Evolutionary conservation across 2,113 vertebrate species (phyloP), one percentile per base, ranked within the genome.

Genomic region (Regulus satrapa): DNA sequence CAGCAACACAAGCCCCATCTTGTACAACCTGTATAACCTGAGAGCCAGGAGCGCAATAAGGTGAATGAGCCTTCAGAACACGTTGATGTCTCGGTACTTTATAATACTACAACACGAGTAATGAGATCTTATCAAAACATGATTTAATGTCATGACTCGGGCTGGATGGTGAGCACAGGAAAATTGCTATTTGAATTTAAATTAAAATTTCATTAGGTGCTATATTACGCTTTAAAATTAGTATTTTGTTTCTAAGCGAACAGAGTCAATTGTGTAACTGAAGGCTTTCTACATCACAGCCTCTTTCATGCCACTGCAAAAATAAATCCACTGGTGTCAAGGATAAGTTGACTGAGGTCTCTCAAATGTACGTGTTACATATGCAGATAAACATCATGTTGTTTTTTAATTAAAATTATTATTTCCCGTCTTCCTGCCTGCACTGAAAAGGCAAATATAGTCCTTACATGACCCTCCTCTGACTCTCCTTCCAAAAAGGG

Each of bases 1-100:
- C 85, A 66, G 95, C 92, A 75, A 58, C 13, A 6, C 96, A 79
- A 83, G 95, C 74, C 92, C 32, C 46, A 9, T 64, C 95, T 79
- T 83, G 96, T 20, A 63, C 61, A 67, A 63, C 73, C 73, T 29
- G 55, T 5, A 40, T 67, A 85, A 21, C 28, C 52, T 23, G 66
- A 83, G 66, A 88, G 69, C 66, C 95, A 41, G 61, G 21, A 41
- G 36, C 82, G 88, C 56, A 45, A 0, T 0, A 13, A 54, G 40
- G 32, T 40, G 78, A 61, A 75, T 8, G n/a, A 20, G 26, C 23
- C 86, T 69, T 63, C 87, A 67, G 73, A 87, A 56, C 43, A 8
- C 4, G 36, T 21, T 68, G 16, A 1, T 71, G 64, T 32, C 48
- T 40, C 31, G 40, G 52, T 13, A 34, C 56, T 29, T 43, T 17